Conservation (phyloP, 2,888 invertebrate genomes). For the Litoditis marina region DNA sequence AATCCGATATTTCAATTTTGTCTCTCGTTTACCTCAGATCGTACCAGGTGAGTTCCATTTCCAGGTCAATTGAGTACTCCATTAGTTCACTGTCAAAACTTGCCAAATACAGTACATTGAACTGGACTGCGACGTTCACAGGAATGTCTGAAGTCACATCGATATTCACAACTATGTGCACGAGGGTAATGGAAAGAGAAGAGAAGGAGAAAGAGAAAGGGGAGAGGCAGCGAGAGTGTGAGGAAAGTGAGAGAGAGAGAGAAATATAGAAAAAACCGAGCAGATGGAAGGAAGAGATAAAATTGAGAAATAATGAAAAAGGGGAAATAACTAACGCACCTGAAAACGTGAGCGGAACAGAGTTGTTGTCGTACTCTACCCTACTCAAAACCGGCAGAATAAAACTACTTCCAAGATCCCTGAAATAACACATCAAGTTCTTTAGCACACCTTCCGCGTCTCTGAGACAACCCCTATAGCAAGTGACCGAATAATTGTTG, state of each 20-base stretch:
- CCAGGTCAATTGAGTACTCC: slow-evolving; percentile 55
- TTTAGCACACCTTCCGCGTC: background rate
- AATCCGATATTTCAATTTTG: too few relatives aligned
- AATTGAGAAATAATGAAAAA: too few relatives aligned
- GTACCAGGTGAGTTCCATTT: slow-evolving; percentile 54
- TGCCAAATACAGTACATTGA: slow-evolving; percentile 54
- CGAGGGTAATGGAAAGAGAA: background rate
- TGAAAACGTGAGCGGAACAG: slow-evolving; percentile 54
- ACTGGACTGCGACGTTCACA: slow-evolving; percentile 49
- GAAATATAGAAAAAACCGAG: background rate
- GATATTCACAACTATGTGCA: background rate
- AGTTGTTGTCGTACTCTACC: slow-evolving; percentile 57
- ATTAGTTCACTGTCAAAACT: slow-evolving; percentile 58
- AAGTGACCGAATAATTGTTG: too few relatives aligned
- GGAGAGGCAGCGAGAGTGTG: too few relatives aligned
- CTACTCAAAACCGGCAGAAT: slow-evolving; percentile 52
- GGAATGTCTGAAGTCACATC: slow-evolving; percentile 44
- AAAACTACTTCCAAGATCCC: slow-evolving; percentile 57
- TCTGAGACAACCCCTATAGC: too few relatives aligned
- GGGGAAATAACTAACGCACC: too few relatives aligned
- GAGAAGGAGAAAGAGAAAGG: too few relatives aligned
- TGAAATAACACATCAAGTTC: slow-evolving; percentile 3
- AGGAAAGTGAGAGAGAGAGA: too few relatives aligned
- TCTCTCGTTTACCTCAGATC: slow-evolving; percentile 41
- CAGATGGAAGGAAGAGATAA: too few relatives aligned